Evolutionary conservation across 2,888 invertebrate genomes (phyloP), one percentile per base, ranked within the genome.

Genomic region (Pyrrhia umbra): DNA sequence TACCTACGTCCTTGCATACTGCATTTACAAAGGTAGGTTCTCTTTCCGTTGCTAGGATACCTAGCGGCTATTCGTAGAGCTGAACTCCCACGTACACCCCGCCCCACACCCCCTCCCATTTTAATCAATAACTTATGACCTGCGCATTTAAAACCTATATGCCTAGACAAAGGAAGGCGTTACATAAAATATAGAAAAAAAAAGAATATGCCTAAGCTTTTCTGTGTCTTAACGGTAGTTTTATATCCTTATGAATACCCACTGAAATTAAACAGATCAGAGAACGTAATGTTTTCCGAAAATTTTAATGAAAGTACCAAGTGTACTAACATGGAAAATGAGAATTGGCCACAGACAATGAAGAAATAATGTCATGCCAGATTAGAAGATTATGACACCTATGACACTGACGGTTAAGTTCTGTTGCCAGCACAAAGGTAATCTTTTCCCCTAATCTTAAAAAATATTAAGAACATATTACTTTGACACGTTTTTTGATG

Each of bases 101-200:
- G 5, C 34, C 13, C 34, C 34, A 4, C 34, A 34, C 13, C 13
- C 13, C 10, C 21, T n/a, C 21, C 10, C 45, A 13, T 20, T 42
- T 34, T 16, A 43, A 23, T 58, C 58, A 37, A 58, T 58, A 58
- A 58, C 18, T 37, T 18, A 23, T 37, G 43, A 43, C 58, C 42
- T 58, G 58, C 58, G 58, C 50, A 34, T 34, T 43, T 34, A 2
- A n/a, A 5, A 16, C 21, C 30, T 15, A 47, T 6, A 15, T n/a
- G n/a, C 2, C 9, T 34, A 45, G 21, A 34, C 34, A 34, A 34
- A 34, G 34, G 34, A 4, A 3, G n/a, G n/a, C n/a, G n/a, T n/a
- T n/a, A n/a, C n/a, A n/a, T n/a, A n/a, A n/a, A n/a, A n/a, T n/a
- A n/a, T n/a, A n/a, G n/a, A n/a, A n/a, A n/a, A n/a, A n/a, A n/a